These are phyloP conservation scores for Recurvirostra avosetta DNA, from an alignment of 2,113 vertebrate genomes.

Conservation along the genomic window DNA sequence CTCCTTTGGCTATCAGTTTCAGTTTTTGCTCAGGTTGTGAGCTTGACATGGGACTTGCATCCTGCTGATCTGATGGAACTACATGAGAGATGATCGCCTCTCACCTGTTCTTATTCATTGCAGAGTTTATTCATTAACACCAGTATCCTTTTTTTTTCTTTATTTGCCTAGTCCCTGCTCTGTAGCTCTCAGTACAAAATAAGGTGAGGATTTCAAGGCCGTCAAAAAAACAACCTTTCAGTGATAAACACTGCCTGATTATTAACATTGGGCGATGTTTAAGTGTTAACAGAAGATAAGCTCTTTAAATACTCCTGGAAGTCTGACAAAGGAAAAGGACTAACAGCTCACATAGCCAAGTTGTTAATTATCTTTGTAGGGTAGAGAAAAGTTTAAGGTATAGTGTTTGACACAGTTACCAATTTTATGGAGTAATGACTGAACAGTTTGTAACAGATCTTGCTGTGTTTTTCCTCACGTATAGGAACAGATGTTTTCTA, in stretches of 20 bases:
- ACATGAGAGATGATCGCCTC: neutral
- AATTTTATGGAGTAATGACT: neutral
- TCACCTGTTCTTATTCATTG: neutral
- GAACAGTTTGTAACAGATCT: neutral
- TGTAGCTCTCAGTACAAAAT: neutral
- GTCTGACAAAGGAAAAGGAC: neutral
- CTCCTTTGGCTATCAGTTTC: neutral
- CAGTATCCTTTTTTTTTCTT: neutral
- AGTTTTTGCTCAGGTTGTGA: neutral
- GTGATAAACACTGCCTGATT: neutral
- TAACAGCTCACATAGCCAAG: neutral
- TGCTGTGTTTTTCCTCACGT: neutral
- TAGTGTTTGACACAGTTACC: too few species aligned
- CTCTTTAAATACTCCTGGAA: constrained; percentile 44
- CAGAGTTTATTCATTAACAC: neutral
- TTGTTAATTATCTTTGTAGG: neutral
- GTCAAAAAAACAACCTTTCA: neutral
- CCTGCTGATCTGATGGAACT: neutral
- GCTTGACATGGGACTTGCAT: neutral
- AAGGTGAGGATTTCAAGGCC: constrained; percentile 17
- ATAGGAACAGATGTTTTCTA: neutral
- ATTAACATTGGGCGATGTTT: neutral
- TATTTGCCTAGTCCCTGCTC: neutral
- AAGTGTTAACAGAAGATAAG: constrained; percentile 15
- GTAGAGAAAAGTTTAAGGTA: neutral